Conservation (phyloP, 2,113 vertebrate species). For the Vulpes lagopus region DNA sequence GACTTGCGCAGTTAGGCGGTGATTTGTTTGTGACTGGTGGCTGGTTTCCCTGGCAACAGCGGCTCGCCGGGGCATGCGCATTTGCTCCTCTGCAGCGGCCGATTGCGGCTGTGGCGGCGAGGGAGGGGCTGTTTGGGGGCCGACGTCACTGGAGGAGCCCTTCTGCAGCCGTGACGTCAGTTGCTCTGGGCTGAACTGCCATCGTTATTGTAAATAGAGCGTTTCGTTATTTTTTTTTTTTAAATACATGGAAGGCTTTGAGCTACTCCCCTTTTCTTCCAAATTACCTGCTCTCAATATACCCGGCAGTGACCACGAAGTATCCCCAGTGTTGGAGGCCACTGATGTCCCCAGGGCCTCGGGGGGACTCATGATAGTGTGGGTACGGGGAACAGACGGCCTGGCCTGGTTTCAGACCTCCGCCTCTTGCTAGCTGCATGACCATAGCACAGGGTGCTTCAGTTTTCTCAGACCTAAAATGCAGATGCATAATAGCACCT, state of each 20-base stretch:
- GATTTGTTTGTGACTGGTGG: conserved; percentile 71
- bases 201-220: background rate
- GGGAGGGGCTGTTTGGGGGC: background rate
- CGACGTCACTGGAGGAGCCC: background rate
- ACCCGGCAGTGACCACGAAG: background rate
- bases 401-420: conserved; percentile 4
- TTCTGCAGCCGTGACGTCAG: conserved; percentile 27
- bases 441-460: background rate
- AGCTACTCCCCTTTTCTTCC: background rate
- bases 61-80: conserved; percentile 4
- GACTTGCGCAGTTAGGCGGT: conserved; percentile 51
- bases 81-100: conserved; percentile 26
- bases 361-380: background rate
- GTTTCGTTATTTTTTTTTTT: background rate
- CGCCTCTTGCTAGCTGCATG: background rate
- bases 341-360: background rate
- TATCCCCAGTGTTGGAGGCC: background rate
- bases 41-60: conserved; percentile 73
- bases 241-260: background rate
- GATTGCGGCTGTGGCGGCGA: conserved; percentile 14
- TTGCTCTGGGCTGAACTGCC: background rate
- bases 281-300: background rate
- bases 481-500: background rate
- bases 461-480: conserved; percentile 20
- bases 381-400: background rate